These are phyloP conservation scores for Myotis lucifugus DNA, from an alignment of 2,113 vertebrate species.

Conservation along the genomic window DNA sequence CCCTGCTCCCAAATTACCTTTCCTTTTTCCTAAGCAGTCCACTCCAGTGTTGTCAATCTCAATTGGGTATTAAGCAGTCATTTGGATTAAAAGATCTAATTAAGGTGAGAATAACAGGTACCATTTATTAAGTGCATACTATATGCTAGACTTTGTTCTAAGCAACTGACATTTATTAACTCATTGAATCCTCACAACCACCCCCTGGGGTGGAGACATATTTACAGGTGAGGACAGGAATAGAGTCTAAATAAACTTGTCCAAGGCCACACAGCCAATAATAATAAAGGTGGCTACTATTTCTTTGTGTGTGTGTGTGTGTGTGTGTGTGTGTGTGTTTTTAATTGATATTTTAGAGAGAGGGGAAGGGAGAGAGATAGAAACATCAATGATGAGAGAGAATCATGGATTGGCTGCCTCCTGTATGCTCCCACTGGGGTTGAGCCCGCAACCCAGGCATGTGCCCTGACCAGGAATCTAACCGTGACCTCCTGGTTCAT, in stretches of 20 bases:
- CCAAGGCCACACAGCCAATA: neutral
- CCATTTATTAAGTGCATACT: constrained; percentile 67
- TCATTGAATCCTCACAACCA: constrained; percentile 51
- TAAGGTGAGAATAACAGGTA: constrained; percentile 53
- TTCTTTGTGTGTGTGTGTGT: too few relatives aligned
- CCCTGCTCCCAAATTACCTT: constrained; percentile 40
- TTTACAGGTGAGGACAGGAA: constrained; percentile 53
- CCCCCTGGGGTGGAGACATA: neutral
- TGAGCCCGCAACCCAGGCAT: too few relatives aligned
- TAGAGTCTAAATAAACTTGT: constrained; percentile 47
- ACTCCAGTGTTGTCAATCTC: constrained; percentile 32
- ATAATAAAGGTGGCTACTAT: neutral
- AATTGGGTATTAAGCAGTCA: constrained; percentile 39
- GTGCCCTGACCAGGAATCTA: too few relatives aligned
- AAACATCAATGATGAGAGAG: too few relatives aligned
- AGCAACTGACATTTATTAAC: constrained; percentile 54
- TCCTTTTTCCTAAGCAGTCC: neutral
- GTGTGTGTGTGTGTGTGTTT: too few relatives aligned
- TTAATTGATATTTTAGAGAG: too few relatives aligned
- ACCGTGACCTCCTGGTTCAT: too few relatives aligned
- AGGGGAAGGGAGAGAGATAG: too few relatives aligned
- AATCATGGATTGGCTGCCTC: too few relatives aligned
- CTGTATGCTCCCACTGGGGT: too few relatives aligned
- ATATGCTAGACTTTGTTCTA: constrained; percentile 44
- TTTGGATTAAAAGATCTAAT: constrained; percentile 54